phyloP scores from a whole-genome alignment of 2,797 vertebrate genomes.

The Holocentrus rufus region DNA sequence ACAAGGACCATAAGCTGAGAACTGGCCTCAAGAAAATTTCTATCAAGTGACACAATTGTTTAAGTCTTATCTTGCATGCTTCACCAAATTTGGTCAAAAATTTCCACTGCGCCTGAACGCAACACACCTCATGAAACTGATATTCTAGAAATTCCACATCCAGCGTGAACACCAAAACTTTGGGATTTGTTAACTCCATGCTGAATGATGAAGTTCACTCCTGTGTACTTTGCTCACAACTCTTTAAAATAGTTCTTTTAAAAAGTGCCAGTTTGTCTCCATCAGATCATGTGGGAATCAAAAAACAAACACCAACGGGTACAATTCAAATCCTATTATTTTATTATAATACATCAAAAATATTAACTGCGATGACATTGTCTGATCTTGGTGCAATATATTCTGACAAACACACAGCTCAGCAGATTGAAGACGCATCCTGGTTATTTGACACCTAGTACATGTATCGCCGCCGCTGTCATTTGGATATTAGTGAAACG shows the following conservation, averaged over 20 bases:
- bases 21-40: neutral
- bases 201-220: too few species aligned
- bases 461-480: neutral
- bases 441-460: constrained; percentile 20
- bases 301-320: constrained; percentile 12
- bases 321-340: constrained; percentile 58
- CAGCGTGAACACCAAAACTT: neutral
- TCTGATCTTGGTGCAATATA: constrained; percentile 7
- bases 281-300: neutral
- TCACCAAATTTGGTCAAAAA: constrained; percentile 13
- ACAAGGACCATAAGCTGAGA: neutral
- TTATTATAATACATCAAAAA: constrained; percentile 76
- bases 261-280: too few species aligned
- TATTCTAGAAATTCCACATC: neutral
- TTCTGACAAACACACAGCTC: constrained; percentile 34
- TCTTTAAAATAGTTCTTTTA: too few species aligned
- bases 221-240: neutral
- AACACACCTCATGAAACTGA: neutral
- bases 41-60: neutral
- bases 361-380: constrained; percentile 40
- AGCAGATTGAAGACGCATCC: constrained; percentile 24
- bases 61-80: neutral
- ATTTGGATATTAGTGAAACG: constrained; percentile 4
- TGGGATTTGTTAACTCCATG: too few species aligned
- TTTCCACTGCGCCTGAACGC: too few species aligned